Evolutionary conservation across 2,888 invertebrate genomes (phyloP).

Genomic region (Polydrusus tereticollis): DNA sequence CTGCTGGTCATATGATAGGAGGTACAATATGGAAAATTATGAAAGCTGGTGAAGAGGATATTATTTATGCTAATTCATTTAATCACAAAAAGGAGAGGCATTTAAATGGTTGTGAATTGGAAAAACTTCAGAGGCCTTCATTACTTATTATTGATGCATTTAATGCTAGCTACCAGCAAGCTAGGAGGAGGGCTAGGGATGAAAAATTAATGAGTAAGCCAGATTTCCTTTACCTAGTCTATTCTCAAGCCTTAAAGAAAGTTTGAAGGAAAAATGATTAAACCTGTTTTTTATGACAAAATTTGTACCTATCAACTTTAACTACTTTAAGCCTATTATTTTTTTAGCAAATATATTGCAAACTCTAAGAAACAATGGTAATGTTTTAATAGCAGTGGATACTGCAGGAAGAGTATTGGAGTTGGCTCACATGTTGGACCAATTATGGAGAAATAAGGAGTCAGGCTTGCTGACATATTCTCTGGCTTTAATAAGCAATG

Average conservation of each 20-base stretch:
- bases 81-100: conserved; percentile 99
- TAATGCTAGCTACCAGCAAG: conserved; percentile 95
- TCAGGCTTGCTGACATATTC: conserved; percentile 96
- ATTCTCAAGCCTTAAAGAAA: conserved; percentile 49
- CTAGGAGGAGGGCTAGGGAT: conserved; percentile 89
- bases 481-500: conserved; percentile 92
- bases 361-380: conserved; percentile 94
- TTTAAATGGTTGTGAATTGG: conserved; percentile 95
- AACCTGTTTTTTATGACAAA: background rate
- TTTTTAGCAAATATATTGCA: conserved; percentile 89
- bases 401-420: conserved; percentile 97
- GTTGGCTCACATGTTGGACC: conserved; percentile 95
- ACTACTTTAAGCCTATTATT: conserved; percentile 12
- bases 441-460: conserved; percentile 94
- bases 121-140: conserved; percentile 91
- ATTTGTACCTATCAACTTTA: background rate
- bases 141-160: conserved; percentile 95
- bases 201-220: conserved; percentile 93
- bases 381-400: conserved; percentile 95
- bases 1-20: conserved; percentile 98
- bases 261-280: conserved; percentile 4
- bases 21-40: conserved; percentile 99
- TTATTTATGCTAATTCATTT: conserved; percentile 97
- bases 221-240: too few species aligned
- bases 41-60: conserved; percentile 98